Evolutionary conservation across 2,888 invertebrate genomes (phyloP).

Genomic region (Ophion ventricosus): DNA sequence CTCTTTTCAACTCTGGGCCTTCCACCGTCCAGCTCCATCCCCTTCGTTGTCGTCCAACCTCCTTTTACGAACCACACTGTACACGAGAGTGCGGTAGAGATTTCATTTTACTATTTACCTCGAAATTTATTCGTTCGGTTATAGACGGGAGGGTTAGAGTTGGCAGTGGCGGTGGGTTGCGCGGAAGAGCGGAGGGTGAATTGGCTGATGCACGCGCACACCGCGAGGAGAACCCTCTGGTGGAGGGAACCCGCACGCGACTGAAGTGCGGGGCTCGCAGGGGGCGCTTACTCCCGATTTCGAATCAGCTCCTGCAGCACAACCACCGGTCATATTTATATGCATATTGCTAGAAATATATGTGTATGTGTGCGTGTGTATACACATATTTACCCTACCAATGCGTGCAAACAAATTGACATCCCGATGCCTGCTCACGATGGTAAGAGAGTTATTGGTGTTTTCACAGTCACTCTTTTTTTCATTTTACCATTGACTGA

Average conservation of each 20-base stretch:
- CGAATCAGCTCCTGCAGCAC: constrained; percentile 30
- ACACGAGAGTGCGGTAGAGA: constrained; percentile 72
- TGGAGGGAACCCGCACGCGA: constrained; percentile 36
- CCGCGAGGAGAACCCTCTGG: constrained; percentile 18
- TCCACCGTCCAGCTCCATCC: not conserved
- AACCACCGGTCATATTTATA: constrained; percentile 28
- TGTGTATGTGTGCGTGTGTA: not conserved
- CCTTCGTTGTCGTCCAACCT: not conserved
- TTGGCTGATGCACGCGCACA: constrained; percentile 28
- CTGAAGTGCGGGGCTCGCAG: constrained; percentile 21
- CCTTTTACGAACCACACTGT: constrained; percentile 22
- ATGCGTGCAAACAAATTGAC: constrained; percentile 8
- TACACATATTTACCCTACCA: not conserved
- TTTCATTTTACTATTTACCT: constrained; percentile 78
- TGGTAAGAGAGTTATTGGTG: constrained; percentile 32
- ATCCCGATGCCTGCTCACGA: constrained; percentile 42
- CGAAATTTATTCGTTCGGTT: constrained; percentile 74
- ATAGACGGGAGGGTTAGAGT: constrained; percentile 1
- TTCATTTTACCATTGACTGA: not conserved
- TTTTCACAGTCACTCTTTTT: constrained; percentile 22
- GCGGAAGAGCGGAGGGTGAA: constrained; percentile 6
- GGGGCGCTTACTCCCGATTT: constrained; percentile 8
- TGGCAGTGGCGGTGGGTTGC: not conserved
- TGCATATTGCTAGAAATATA: constrained; percentile 13
- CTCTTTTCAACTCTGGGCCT: not conserved